Evolutionary conservation across 1,140 invertebrate species (phyloP).

Genomic region (Eupeodes corollae): DNA sequence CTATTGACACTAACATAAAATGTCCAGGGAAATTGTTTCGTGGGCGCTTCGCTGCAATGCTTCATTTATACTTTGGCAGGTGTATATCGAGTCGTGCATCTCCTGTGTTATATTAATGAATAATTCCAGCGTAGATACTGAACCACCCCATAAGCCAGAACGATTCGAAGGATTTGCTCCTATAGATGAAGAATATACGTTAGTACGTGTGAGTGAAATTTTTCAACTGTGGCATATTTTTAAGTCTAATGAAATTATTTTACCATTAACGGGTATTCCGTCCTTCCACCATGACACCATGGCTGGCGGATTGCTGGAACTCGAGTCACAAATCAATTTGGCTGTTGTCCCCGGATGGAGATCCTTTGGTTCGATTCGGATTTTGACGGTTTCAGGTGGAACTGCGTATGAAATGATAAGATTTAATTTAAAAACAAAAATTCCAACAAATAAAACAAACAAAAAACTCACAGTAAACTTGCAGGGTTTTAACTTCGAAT

Average conservation of each 20-base stretch:
- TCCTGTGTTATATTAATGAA: slow-evolving; percentile 73
- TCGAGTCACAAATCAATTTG: slow-evolving; percentile 75
- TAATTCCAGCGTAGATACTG: slow-evolving; percentile 65
- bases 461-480: slow-evolving; percentile 77
- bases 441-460: background rate
- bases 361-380: slow-evolving; percentile 62
- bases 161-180: slow-evolving; percentile 49
- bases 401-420: slow-evolving; percentile 48
- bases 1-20: slow-evolving; percentile 66
- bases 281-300: slow-evolving; percentile 83
- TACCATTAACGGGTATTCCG: slow-evolving; percentile 63
- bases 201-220: too few species aligned
- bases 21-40: slow-evolving; percentile 76
- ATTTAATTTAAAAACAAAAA: background rate
- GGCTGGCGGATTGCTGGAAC: slow-evolving; percentile 84
- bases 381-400: slow-evolving; percentile 72
- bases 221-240: too few species aligned
- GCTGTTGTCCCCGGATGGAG: slow-evolving; percentile 64
- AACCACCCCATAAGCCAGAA: slow-evolving; percentile 69
- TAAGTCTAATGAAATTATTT: slow-evolving; percentile 13
- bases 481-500: slow-evolving; percentile 64
- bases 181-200: background rate
- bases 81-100: slow-evolving; percentile 78
- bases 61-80: slow-evolving; percentile 81
- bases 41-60: slow-evolving; percentile 69